Evolutionary conservation across 1,140 invertebrate genomes (phyloP).

Genomic region (Aphis craccivora): DNA sequence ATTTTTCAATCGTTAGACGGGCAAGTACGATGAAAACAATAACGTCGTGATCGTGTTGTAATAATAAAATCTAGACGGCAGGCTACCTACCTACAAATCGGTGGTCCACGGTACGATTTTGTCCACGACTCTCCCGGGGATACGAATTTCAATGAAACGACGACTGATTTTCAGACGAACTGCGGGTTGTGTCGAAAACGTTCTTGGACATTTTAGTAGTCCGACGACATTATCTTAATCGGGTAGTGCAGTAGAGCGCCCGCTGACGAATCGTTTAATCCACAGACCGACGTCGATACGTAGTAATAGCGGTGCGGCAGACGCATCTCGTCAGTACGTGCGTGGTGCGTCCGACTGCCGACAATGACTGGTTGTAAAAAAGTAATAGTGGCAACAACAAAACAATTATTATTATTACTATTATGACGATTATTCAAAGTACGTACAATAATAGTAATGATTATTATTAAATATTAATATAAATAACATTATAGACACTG

Average conservation of each 20-base stretch:
- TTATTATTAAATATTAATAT: not conserved
- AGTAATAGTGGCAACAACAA: not conserved
- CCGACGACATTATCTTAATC: not conserved
- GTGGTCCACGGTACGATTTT: not conserved
- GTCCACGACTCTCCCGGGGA: too few species aligned
- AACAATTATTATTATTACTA: conserved; percentile 1
- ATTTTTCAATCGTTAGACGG: not conserved
- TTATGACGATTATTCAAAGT: not conserved
- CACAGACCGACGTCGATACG: not conserved
- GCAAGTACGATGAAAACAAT: not conserved
- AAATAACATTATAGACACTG: not conserved
- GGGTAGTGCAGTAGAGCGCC: not conserved
- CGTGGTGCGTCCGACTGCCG: not conserved
- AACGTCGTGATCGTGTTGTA: too few species aligned
- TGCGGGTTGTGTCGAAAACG: not conserved
- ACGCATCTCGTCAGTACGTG: not conserved
- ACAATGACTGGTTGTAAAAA: not conserved
- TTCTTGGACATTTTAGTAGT: not conserved
- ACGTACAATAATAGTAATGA: not conserved
- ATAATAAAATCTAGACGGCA: not conserved
- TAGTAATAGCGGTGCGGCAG: not conserved
- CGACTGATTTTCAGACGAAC: not conserved
- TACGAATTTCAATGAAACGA: not conserved
- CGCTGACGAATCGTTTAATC: not conserved
- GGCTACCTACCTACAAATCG: not conserved